Percentiles rank a stretch among this genome's conserved stretches.
phyloP scores from a whole-genome alignment of 2,888 invertebrate genomes.

The Sepioteuthis lessoniana region DNA sequence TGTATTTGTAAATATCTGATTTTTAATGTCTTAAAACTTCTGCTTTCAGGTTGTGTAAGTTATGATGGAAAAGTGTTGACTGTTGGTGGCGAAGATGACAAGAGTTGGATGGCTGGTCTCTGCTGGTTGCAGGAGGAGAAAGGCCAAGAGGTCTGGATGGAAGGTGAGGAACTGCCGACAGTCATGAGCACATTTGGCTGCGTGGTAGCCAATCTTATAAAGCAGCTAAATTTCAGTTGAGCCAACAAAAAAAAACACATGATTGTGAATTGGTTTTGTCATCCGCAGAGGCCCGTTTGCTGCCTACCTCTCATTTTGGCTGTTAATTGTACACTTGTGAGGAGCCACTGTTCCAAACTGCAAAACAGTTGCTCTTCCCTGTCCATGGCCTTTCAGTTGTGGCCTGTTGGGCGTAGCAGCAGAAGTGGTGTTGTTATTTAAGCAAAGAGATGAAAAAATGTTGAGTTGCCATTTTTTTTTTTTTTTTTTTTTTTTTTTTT shows the following conservation, averaged over 20 bases:
- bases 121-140: constrained; percentile 67
- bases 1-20: neutral
- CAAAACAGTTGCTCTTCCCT: neutral
- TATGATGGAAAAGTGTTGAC: constrained; percentile 71
- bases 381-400: neutral
- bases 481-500: neutral
- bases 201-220: constrained; percentile 69
- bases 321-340: neutral
- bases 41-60: constrained; percentile 65
- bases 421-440: neutral
- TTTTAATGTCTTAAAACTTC: neutral
- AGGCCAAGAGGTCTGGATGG: constrained; percentile 67
- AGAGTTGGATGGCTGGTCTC: constrained; percentile 74
- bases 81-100: constrained; percentile 74
- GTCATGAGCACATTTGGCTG: constrained; percentile 74
- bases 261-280: neutral
- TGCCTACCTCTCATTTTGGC: neutral
- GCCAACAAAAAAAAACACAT: neutral
- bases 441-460: neutral
- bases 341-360: neutral
- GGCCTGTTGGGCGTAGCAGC: neutral
- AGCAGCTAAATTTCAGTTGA: neutral
- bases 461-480: neutral
- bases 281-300: neutral
- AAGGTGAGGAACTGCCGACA: constrained; percentile 72